Evolutionary conservation across 1,140 invertebrate genomes (phyloP).

Genomic region (Bombus consobrinus): DNA sequence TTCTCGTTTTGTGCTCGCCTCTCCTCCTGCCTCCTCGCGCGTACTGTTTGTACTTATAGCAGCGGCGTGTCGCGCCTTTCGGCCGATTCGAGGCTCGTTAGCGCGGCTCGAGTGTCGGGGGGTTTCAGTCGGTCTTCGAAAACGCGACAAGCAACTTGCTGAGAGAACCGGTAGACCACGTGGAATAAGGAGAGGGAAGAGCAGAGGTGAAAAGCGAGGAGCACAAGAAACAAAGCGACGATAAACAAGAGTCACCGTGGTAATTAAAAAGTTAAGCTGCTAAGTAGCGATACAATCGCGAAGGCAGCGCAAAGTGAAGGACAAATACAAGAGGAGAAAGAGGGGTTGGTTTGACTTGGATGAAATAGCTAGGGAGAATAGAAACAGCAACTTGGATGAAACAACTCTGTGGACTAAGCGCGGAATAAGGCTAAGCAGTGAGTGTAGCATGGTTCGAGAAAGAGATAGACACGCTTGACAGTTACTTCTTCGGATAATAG

Average conservation of each 20-base stretch:
- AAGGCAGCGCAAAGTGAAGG: slow-evolving; percentile 36
- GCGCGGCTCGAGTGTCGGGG: slow-evolving; percentile 22
- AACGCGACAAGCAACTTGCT: background rate
- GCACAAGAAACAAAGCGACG: slow-evolving; percentile 58
- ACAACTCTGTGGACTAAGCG: background rate
- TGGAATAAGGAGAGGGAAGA: background rate
- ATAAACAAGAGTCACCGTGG: slow-evolving; percentile 75
- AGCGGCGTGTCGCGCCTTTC: slow-evolving; percentile 32
- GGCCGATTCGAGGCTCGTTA: slow-evolving; percentile 65
- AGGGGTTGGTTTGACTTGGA: background rate
- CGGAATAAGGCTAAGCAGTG: background rate
- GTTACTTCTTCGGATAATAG: slow-evolving; percentile 72
- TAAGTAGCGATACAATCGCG: slow-evolving; percentile 61
- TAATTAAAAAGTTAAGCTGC: slow-evolving; percentile 80
- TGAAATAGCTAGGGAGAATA: background rate
- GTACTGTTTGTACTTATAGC: slow-evolving; percentile 9
- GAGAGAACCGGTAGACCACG: background rate
- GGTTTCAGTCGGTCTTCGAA: slow-evolving; percentile 21
- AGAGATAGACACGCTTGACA: slow-evolving; percentile 53
- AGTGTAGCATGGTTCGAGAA: slow-evolving; percentile 18
- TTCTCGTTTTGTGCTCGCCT: slow-evolving; percentile 13
- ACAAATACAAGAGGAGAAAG: background rate
- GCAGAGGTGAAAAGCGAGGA: background rate
- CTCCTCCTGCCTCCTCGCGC: slow-evolving; percentile 4
- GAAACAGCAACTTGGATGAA: slow-evolving; percentile 5